Evolutionary conservation across 2,113 vertebrate genomes (phyloP).

Genomic region (Apodemus speciosus): DNA sequence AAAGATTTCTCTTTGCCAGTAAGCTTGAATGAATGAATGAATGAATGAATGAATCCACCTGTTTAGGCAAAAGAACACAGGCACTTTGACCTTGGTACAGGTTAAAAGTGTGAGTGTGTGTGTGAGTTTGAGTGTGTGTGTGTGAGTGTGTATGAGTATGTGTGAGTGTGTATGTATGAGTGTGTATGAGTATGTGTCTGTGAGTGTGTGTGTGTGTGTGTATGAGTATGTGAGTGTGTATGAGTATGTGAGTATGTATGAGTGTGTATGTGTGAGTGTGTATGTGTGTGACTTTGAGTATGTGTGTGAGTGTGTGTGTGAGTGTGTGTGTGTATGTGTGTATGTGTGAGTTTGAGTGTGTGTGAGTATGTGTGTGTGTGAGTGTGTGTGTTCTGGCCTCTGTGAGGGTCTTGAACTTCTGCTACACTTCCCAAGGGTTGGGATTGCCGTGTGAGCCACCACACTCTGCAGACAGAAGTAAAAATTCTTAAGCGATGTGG

Average conservation of each 20-base stretch:
- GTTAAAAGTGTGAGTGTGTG: not conserved
- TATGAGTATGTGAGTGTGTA: not conserved
- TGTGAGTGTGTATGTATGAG: too few species aligned
- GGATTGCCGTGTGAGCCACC: not conserved
- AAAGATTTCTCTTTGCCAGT: not conserved
- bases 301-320: not conserved
- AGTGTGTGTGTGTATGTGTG: not conserved
- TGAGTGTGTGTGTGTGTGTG: not conserved
- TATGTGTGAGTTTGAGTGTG: not conserved
- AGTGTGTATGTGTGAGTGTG: not conserved
- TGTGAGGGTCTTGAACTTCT: not conserved
- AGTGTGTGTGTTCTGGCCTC: not conserved
- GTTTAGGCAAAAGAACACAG: conserved; percentile 3
- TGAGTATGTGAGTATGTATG: not conserved
- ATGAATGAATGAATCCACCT: not conserved
- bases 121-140: not conserved
- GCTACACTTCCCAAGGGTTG: too few species aligned
- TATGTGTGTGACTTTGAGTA: not conserved
- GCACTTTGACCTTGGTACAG: not conserved
- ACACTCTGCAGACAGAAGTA: not conserved
- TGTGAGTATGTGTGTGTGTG: not conserved
- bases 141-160: not conserved
- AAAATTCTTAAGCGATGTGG: conserved; percentile 31
- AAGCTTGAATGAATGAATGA: not conserved
- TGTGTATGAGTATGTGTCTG: not conserved